These are phyloP conservation scores for Rhabdomys dilectus DNA, from an alignment of 2,113 vertebrate genomes.

Conservation along the genomic window DNA sequence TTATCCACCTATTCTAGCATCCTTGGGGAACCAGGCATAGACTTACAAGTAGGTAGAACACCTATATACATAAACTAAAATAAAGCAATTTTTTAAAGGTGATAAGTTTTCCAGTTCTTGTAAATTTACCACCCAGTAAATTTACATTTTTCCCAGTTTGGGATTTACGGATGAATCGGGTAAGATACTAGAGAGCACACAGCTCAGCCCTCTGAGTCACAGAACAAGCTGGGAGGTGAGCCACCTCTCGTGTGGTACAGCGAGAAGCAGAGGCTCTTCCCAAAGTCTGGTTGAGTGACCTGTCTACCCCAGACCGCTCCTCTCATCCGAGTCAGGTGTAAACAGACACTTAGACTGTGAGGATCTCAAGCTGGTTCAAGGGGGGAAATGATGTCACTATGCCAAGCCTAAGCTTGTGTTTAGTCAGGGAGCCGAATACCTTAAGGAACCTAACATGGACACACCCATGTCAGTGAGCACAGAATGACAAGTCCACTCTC, in stretches of 20 bases:
- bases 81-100: background rate
- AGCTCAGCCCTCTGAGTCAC: background rate
- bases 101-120: background rate
- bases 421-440: background rate
- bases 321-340: background rate
- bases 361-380: background rate
- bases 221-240: background rate
- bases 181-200: background rate
- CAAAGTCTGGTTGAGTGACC: background rate
- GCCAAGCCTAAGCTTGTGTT: background rate
- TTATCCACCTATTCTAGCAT: background rate
- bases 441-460: background rate
- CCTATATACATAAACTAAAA: background rate
- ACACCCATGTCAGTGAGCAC: background rate
- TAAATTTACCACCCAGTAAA: background rate
- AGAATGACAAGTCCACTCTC: background rate
- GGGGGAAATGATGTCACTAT: background rate
- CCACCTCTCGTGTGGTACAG: accelerated
- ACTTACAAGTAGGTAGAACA: background rate
- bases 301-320: background rate
- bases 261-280: accelerated
- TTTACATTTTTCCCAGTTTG: background rate
- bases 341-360: background rate
- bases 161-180: background rate
- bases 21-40: background rate